Evolutionary conservation across 2,888 invertebrate genomes (phyloP).

Genomic region (Rotaria macrura): DNA sequence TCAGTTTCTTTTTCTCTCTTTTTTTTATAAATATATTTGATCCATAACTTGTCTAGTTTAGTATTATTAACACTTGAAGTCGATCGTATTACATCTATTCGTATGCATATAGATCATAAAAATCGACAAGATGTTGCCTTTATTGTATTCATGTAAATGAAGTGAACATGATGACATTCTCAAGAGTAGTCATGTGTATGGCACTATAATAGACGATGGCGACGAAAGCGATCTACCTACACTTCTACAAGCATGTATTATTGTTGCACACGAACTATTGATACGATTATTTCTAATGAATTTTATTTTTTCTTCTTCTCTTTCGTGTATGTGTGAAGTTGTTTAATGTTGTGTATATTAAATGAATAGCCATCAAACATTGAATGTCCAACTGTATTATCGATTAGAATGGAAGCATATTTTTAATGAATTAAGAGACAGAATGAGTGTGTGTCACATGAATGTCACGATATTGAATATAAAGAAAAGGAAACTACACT

Average conservation of each 20-base stretch:
- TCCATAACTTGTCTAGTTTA: constrained; percentile 3
- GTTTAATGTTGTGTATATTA: constrained; percentile 7
- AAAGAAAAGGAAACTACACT: background rate
- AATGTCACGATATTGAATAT: background rate
- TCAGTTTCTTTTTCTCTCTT: background rate
- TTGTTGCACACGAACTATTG: background rate
- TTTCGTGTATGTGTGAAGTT: constrained; percentile 3
- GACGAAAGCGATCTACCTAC: background rate
- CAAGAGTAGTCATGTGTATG: constrained; percentile 1
- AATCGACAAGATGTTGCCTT: background rate
- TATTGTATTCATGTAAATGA: background rate
- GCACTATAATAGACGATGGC: background rate
- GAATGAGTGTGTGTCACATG: background rate
- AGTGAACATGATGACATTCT: background rate
- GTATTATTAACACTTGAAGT: background rate
- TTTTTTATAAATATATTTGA: background rate
- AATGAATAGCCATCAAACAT: constrained; percentile 4
- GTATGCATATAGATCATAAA: background rate
- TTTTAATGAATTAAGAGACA: background rate
- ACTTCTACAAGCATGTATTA: background rate
- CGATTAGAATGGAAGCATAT: background rate
- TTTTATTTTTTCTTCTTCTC: background rate
- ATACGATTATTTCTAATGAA: constrained; percentile 8
- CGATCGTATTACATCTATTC: background rate
- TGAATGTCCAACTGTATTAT: background rate